A percentile compares a stretch with the other conserved stretches of the same genome.
phyloP scores from a whole-genome alignment of 2,888 invertebrate species.

The Andricus curvator region DNA sequence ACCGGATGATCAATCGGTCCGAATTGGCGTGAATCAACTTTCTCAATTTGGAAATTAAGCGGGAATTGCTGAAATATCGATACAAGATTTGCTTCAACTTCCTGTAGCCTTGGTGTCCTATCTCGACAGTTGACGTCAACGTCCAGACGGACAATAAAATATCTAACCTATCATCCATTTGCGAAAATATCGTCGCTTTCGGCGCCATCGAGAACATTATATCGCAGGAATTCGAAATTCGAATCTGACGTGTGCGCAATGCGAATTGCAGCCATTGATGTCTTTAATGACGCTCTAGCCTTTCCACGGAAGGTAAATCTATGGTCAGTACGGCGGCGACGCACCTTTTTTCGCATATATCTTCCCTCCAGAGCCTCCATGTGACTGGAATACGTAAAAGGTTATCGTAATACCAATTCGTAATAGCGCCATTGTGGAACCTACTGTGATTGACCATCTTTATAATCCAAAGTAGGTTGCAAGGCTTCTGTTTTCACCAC shows the following conservation, averaged over 20 bases:
- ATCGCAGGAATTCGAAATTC: slow-evolving; percentile 36
- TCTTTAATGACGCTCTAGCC: slow-evolving; percentile 38
- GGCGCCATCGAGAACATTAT: slow-evolving; percentile 38
- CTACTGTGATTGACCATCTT: not conserved
- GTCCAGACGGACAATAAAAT: slow-evolving; percentile 21
- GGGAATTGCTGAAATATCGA: not conserved
- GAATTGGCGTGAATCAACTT: not conserved
- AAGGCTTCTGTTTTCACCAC: not conserved
- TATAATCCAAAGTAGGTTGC: not conserved
- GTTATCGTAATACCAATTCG: slow-evolving; percentile 35
- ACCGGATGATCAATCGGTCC: slow-evolving; percentile 31
- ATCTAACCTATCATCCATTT: not conserved
- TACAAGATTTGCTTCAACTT: not conserved
- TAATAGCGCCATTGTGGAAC: slow-evolving; percentile 32
- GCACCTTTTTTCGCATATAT: slow-evolving; percentile 38
- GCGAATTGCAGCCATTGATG: slow-evolving; percentile 29
- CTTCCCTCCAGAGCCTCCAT: slow-evolving; percentile 15
- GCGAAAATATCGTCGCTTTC: slow-evolving; percentile 31
- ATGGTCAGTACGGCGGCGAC: slow-evolving; percentile 19
- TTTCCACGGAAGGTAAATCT: slow-evolving; percentile 34
- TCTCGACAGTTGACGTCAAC: not conserved
- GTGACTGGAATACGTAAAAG: slow-evolving; percentile 30
- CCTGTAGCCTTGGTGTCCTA: not conserved
- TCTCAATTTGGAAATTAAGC: not conserved
- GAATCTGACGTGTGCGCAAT: slow-evolving; percentile 33